These are phyloP conservation scores for Discoglossus pictus DNA, from an alignment of 2,797 vertebrate genomes.

Conservation along the genomic window DNA sequence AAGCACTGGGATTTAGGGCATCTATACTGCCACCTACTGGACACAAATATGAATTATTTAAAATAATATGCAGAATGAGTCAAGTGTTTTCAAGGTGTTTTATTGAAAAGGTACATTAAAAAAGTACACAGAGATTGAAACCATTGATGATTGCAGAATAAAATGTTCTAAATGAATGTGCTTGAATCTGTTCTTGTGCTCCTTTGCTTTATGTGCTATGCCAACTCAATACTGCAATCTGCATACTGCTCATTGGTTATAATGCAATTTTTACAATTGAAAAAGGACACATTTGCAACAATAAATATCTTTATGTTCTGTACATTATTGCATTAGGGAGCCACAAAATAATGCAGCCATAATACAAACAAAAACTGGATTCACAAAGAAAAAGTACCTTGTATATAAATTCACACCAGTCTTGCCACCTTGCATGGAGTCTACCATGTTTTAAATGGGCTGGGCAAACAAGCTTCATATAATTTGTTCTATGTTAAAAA, in stretches of 20 bases:
- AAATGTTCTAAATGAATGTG: conserved; percentile 70
- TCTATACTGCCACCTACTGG: conserved; percentile 30
- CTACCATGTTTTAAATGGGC: conserved; percentile 64
- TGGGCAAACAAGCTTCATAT: conserved; percentile 58
- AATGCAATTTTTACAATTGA: conserved; percentile 69
- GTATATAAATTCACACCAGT: conserved; percentile 65
- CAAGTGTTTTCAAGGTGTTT: conserved; percentile 63
- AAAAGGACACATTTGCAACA: conserved; percentile 70
- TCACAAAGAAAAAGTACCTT: conserved; percentile 63
- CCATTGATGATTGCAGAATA: conserved; percentile 73
- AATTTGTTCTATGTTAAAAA: conserved; percentile 66
- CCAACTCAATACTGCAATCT: conserved; percentile 55
- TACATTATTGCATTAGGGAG: conserved; percentile 94
- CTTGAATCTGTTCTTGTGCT: conserved; percentile 53
- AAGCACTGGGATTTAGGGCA: not conserved
- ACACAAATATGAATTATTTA: not conserved
- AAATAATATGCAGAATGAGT: not conserved
- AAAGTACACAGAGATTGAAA: conserved; percentile 81
- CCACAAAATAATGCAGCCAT: conserved; percentile 77
- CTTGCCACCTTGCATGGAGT: conserved; percentile 48
- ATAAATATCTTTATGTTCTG: conserved; percentile 82
- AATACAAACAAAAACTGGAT: conserved; percentile 71
- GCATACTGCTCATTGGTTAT: conserved; percentile 59
- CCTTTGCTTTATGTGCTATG: conserved; percentile 63
- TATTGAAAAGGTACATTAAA: conserved; percentile 84